Base-by-base conservation (phyloP, 2,888 invertebrate genomes). In the Calliphora vomitoria region DNA sequence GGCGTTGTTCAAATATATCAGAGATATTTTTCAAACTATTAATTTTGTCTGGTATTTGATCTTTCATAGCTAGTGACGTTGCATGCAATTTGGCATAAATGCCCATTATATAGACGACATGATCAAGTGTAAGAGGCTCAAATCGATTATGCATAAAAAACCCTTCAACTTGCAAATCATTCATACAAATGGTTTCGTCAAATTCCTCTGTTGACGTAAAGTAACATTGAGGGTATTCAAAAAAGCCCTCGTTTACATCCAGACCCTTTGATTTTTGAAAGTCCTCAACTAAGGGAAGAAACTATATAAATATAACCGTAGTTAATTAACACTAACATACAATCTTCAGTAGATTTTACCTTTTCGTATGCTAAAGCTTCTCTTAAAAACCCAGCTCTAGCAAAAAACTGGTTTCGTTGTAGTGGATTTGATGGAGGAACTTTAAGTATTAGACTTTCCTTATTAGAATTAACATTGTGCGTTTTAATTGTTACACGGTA, bases 11-110 rank as follows among this genome's bases (percentile, higher is more conserved):
- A 35, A 93, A 92, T 31, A 93, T 91, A 55, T 93, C 93, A 18
- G 89, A 71, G 6, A 93, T 72, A 4, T 44, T 38, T 64, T 89
- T 89, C 35, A 90, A 91, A 31, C 89, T 86, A 1, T 79, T 60
- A 18, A 93, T 71, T 18, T 87, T 85, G 4, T 91, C 90, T 0
- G 91, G 90, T 4, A 88, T 85, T 85, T 92, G 91, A 60, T 91
- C 90, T 83, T 93, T 92, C 6, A 91, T 90, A 0, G 94, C 94
- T 78, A 94, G 91, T 3, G 94, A 94, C 5, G 94, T 90, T 0
- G 94, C 95, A 89, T 95, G 95, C 71, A 94, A 93, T 62, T 94
- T 94, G 11, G 94, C 95, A 58, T 95, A 92, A 8, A 93, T 92
- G 76, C 92, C 91, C 85, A 95, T 92, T 4, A 94, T 93, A 13